Evolutionary conservation across 1,140 invertebrate genomes (phyloP), one percentile per base, ranked within the genome.

Genomic region (Temnothorax nylanderi): DNA sequence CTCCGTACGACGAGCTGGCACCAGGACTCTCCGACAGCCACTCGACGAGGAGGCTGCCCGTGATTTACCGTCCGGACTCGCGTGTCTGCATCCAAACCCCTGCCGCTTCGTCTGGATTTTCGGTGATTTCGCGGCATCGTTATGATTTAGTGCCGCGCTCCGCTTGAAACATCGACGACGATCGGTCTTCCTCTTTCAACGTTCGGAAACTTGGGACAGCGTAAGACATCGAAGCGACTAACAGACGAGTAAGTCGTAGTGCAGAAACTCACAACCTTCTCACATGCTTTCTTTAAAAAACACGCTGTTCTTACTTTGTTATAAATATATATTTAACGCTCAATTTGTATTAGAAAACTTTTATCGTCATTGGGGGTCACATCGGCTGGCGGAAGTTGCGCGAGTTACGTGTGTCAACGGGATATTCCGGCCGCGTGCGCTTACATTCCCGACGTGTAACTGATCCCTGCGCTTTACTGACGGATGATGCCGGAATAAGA

Each of bases 11-110:
- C 88, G 88, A 90, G 75, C 77, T 80, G 75, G 88, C 90, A 89
- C 84, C 88, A 74, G 88, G 90, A 91, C 90, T 89, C 90, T 89
- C 87, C 91, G 89, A 91, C 90, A 91, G 89, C 89, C 89, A 91
- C 90, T 90, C 90, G 90, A 91, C 90, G 90, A 87, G 81, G 77
- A 82, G 69, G 76, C 89, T 87, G 87, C 44, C 85, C 89, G 81
- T 90, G 90, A 90, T 88, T 90, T 89, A 90, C 90, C 80, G 90
- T 87, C 85, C 77, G 87, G 89, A 78, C 86, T 88, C 89, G 89
- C 72, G 89, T 88, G 86, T 90, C 89, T 90, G 89, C 89, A 88
- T 90, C 89, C 88, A 88, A 90, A 76, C 89, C 71, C 85, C 86
- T 76, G 86, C 80, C 88, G 77, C 77, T 69, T 84, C 80, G 69